A percentile compares a stretch with the other conserved stretches of the same genome.
Conservation (phyloP, 2,888 invertebrate species). For the Biston betularia region DNA sequence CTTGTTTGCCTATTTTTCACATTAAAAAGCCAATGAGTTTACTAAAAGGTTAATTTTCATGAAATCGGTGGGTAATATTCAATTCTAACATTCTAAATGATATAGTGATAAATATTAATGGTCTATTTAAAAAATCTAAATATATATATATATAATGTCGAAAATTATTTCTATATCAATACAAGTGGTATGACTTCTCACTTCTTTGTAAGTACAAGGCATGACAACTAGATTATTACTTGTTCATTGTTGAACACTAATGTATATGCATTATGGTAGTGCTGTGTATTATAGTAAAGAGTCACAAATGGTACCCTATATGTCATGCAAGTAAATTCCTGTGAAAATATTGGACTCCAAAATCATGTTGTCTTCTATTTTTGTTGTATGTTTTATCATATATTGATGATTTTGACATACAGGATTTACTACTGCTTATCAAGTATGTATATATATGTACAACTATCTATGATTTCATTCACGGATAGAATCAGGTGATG, state of each 20-base stretch:
- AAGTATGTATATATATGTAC: no score
- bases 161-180: constrained; percentile 20
- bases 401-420: not conserved
- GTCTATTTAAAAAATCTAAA: no score
- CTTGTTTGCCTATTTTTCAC: no score
- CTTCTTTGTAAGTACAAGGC: not conserved
- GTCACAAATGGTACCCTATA: no score
- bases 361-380: no score
- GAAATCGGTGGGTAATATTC: constrained; percentile 26
- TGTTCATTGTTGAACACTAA: not conserved
- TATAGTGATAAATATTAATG: not conserved
- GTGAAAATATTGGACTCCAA: no score
- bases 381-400: no score
- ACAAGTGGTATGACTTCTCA: constrained; percentile 18
- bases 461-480: no score
- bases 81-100: constrained; percentile 8
- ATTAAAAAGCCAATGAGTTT: no score
- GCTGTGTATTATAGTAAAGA: not conserved
- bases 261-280: not conserved
- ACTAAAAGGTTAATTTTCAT: not conserved
- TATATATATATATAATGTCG: not conserved
- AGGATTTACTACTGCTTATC: not conserved
- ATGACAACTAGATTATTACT: no score
- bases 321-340: no score
- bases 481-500: no score